These are phyloP conservation scores for Drosophila ustulata DNA, from an alignment of 2,888 invertebrate species.

Conservation along the genomic window DNA sequence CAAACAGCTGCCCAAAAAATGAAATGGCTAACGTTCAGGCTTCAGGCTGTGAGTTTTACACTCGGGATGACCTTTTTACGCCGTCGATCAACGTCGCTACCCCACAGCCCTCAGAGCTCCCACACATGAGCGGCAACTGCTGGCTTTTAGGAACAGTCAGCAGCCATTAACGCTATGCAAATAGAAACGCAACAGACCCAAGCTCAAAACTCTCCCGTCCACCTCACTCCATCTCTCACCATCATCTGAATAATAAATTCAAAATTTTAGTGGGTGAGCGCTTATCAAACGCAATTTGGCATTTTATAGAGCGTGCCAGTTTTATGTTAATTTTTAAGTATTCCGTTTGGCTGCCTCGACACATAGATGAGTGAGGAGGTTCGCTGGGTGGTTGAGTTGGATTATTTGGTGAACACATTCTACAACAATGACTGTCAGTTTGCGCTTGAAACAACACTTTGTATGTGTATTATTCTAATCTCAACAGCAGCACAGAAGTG, in stretches of 20 bases:
- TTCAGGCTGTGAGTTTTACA: constrained; percentile 59
- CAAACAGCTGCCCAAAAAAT: constrained; percentile 40
- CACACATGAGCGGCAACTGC: constrained; percentile 47
- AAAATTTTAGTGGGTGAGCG: constrained; percentile 49
- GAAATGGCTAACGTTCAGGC: constrained; percentile 55
- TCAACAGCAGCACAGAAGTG: constrained; percentile 16
- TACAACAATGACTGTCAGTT: constrained; percentile 19
- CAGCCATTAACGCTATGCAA: constrained; percentile 57
- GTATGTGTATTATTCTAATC: constrained; percentile 15
- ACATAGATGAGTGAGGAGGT: constrained; percentile 4
- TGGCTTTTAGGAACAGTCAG: constrained; percentile 51
- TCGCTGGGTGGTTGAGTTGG: background rate
- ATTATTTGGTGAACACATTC: constrained; percentile 11
- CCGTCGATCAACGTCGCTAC: constrained; percentile 2
- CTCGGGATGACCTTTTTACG: constrained; percentile 48
- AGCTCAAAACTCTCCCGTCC: background rate
- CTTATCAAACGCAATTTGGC: constrained; percentile 56
- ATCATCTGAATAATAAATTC: constrained; percentile 48
- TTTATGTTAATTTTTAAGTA: constrained; percentile 71
- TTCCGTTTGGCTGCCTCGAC: constrained; percentile 39
- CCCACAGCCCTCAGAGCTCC: background rate
- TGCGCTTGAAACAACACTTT: constrained; percentile 1
- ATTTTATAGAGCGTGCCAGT: constrained; percentile 74
- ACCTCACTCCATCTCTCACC: background rate
- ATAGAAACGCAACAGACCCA: constrained; percentile 31